Conservation (phyloP, 2,888 invertebrate species). For the Cryptus viduatorius region DNA sequence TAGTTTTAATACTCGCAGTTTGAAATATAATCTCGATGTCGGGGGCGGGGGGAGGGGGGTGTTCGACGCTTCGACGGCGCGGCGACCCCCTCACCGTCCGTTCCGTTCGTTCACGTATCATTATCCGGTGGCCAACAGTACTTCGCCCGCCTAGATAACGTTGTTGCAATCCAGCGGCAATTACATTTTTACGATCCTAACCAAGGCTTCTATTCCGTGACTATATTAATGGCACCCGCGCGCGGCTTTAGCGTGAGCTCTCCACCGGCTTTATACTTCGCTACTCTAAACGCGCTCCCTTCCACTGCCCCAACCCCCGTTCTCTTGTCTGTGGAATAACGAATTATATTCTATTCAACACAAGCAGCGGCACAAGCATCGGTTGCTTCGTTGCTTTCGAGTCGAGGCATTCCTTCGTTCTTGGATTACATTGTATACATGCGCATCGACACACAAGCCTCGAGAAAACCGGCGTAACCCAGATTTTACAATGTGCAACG, state of each 20-base stretch:
- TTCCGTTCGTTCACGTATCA: slow-evolving; percentile 74
- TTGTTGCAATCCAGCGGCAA: slow-evolving; percentile 82
- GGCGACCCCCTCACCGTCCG: slow-evolving; percentile 46
- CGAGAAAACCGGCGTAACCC: background rate
- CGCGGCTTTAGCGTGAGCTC: slow-evolving; percentile 2
- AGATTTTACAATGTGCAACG: background rate
- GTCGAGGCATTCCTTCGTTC: slow-evolving; percentile 2
- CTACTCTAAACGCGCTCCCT: background rate
- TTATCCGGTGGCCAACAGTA: slow-evolving; percentile 76
- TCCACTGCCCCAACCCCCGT: background rate
- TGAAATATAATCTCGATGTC: slow-evolving; percentile 67
- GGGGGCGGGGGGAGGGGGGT: background rate
- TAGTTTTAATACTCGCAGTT: slow-evolving; percentile 50
- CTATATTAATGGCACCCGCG: slow-evolving; percentile 62
- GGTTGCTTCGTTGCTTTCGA: background rate
- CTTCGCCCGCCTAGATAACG: slow-evolving; percentile 79
- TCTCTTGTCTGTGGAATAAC: background rate
- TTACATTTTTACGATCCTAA: slow-evolving; percentile 82
- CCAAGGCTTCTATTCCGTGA: slow-evolving; percentile 77
- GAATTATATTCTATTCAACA: slow-evolving; percentile 5
- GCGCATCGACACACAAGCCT: background rate
- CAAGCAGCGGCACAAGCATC: background rate
- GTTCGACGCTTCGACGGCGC: background rate
- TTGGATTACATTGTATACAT: background rate
- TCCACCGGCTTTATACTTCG: slow-evolving; percentile 8